Evolutionary conservation across 2,888 invertebrate species (phyloP).

Genomic region (Molorchus minor): DNA sequence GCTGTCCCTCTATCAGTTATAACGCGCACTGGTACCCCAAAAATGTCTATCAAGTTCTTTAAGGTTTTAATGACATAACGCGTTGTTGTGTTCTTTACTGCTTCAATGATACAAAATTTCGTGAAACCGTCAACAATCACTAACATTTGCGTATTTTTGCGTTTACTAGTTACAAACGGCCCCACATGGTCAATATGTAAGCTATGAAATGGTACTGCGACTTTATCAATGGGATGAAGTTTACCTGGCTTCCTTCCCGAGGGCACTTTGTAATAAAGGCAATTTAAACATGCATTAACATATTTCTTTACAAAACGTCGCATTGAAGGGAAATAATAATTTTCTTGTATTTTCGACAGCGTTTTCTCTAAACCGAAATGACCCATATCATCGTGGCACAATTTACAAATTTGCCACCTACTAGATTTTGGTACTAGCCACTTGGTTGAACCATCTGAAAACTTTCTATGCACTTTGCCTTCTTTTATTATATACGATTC

Average conservation of each 20-base stretch:
- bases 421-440: constrained; percentile 28
- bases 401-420: constrained; percentile 47
- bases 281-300: not conserved
- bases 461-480: not conserved
- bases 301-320: not conserved
- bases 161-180: not conserved
- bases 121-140: constrained; percentile 47
- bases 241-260: not conserved
- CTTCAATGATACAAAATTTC: constrained; percentile 45
- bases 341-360: not conserved
- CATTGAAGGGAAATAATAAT: not conserved
- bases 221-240: not conserved
- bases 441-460: not conserved
- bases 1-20: not conserved
- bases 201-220: not conserved
- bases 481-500: not conserved
- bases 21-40: not conserved
- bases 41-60: not conserved
- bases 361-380: constrained; percentile 14
- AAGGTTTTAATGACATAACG: not conserved
- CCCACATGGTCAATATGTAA: not conserved
- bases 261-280: not conserved
- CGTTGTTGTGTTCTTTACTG: constrained; percentile 10
- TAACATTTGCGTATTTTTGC: not conserved
- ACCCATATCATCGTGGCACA: constrained; percentile 54